Conservation (phyloP, 2,888 invertebrate species). For the Plusia festucae region DNA sequence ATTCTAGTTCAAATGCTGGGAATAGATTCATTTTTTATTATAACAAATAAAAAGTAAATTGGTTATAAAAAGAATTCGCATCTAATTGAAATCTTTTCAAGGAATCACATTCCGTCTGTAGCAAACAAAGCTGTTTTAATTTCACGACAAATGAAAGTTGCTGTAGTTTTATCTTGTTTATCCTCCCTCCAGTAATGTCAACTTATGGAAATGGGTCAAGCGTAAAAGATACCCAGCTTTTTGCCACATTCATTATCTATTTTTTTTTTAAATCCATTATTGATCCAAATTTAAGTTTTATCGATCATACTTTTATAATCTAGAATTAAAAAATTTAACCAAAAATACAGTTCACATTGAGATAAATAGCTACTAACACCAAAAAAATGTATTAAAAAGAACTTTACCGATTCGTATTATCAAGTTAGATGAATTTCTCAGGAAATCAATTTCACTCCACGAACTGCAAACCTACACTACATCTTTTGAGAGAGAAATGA, state of each 20-base stretch:
- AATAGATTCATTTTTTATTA: too few relatives aligned
- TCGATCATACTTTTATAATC: too few relatives aligned
- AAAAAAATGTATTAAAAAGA: background rate
- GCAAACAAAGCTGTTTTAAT: conserved; percentile 11
- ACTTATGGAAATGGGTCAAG: conserved; percentile 44
- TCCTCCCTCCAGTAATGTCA: conserved; percentile 27
- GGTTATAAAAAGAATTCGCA: background rate
- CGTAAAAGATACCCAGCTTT: conserved; percentile 23
- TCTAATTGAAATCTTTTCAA: conserved; percentile 1
- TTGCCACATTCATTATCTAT: too few relatives aligned
- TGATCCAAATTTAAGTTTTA: too few relatives aligned
- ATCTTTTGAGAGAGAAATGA: conserved; percentile 33
- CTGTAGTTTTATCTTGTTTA: conserved; percentile 25
- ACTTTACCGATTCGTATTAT: conserved; percentile 40
- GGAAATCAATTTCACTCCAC: conserved; percentile 31
- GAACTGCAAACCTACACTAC: conserved; percentile 35
- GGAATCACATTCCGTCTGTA: background rate
- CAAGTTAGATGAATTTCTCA: conserved; percentile 35
- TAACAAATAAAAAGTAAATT: background rate
- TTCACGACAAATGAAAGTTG: conserved; percentile 7
- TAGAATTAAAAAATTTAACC: too few relatives aligned
- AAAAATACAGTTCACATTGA: conserved; percentile 21
- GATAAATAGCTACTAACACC: background rate
- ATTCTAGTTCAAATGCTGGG: too few relatives aligned
- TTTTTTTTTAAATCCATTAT: too few relatives aligned